Conservation (phyloP, 1,140 invertebrate species). For the Drosophila obscura region DNA sequence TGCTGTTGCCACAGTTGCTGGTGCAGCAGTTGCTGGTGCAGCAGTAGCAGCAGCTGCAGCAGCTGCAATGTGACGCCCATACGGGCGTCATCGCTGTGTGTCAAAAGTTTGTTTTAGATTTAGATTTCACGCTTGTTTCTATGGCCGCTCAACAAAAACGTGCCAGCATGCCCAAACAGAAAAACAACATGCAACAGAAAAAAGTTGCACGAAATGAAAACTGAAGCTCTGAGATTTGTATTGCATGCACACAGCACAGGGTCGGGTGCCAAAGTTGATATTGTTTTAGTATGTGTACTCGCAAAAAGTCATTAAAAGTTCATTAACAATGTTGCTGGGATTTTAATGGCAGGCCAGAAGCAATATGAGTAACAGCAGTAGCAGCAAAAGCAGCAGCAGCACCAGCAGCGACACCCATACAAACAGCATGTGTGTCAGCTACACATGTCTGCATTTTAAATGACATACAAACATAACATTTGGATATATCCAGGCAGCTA, state of each 20-base stretch:
- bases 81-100: slow-evolving; percentile 25
- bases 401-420: slow-evolving; percentile 8
- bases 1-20: slow-evolving; percentile 29
- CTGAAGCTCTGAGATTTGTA: slow-evolving; percentile 52
- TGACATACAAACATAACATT: slow-evolving; percentile 54
- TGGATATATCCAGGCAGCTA: slow-evolving; percentile 9
- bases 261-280: slow-evolving; percentile 23
- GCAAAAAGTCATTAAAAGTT: slow-evolving; percentile 82
- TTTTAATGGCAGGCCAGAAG: slow-evolving; percentile 61
- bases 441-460: slow-evolving; percentile 74
- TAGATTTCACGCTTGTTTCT: slow-evolving; percentile 67
- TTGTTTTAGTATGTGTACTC: slow-evolving; percentile 49
- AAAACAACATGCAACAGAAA: slow-evolving; percentile 8
- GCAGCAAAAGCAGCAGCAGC: slow-evolving; percentile 12
- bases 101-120: slow-evolving; percentile 47
- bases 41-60: too few relatives aligned
- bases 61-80: slow-evolving; percentile 27
- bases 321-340: slow-evolving; percentile 81
- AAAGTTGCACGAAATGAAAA: slow-evolving; percentile 29
- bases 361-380: slow-evolving; percentile 34
- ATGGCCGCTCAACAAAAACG: slow-evolving; percentile 56
- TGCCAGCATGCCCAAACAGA: slow-evolving; percentile 3
- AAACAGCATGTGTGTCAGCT: slow-evolving; percentile 45
- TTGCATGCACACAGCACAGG: slow-evolving; percentile 9
- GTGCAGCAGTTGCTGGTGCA: not conserved